Percentiles rank a stretch among this genome's conserved stretches.
Evolutionary conservation across 2,113 vertebrate genomes (phyloP).

Genomic region (Tautogolabrus adspersus): DNA sequence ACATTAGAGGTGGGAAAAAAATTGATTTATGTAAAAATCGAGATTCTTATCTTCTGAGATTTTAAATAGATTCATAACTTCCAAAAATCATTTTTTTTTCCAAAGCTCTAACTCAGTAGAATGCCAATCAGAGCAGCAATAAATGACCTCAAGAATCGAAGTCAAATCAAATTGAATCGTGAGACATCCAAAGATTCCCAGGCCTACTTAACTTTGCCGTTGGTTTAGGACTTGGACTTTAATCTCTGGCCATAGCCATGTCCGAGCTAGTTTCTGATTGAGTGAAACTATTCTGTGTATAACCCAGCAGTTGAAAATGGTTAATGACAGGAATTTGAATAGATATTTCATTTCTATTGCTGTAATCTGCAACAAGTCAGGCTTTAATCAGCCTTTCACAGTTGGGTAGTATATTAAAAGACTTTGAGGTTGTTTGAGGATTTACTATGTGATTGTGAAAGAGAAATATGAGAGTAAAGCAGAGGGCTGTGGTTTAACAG

Average conservation of each 20-base stretch:
- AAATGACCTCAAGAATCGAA: too few species aligned
- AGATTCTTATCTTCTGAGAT: too few species aligned
- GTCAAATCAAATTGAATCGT: too few species aligned
- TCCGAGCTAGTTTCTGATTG: background rate
- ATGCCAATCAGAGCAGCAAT: too few species aligned
- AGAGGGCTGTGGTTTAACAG: constrained; percentile 28
- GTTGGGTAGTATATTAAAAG: constrained; percentile 16
- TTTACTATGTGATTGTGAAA: constrained; percentile 35
- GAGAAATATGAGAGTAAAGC: constrained; percentile 14
- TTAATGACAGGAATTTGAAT: constrained; percentile 4
- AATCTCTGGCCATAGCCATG: background rate
- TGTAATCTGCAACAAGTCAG: constrained; percentile 19
- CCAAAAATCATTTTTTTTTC: too few species aligned
- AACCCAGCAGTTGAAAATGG: background rate
- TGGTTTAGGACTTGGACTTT: constrained; percentile 1
- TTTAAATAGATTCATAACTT: too few species aligned
- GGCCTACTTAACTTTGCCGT: background rate
- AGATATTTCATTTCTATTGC: background rate
- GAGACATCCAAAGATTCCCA: too few species aligned
- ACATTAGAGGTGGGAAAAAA: too few species aligned
- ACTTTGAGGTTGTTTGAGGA: constrained; percentile 21
- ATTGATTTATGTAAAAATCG: too few species aligned
- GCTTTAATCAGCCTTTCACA: constrained; percentile 22
- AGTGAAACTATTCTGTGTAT: background rate
- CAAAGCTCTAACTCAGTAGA: too few species aligned